Evolutionary conservation across 2,888 invertebrate species (phyloP), one percentile per base, ranked within the genome.

Genomic region (Incurvaria masculella): DNA sequence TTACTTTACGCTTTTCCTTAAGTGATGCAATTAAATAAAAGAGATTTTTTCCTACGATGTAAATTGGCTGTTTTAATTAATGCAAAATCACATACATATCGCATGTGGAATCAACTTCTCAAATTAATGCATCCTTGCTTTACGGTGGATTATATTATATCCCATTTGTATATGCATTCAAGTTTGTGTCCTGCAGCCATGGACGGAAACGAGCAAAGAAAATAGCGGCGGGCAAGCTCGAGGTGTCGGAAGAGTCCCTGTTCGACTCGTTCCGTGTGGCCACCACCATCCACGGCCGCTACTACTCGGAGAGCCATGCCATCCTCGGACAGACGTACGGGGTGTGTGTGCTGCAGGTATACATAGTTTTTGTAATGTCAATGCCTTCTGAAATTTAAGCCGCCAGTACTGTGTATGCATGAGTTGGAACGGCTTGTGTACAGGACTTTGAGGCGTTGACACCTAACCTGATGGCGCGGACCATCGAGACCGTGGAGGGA

Each of bases 401-500:
- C 21, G 16, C 42, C 21, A 42, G 20, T 16, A 23, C 4, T 49
- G 21, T 38, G 33, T 27, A 16, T 11, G 27, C 41, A 43, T 39
- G 2, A 18, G 40, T 39, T 47, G 21, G 20, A 38, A 20, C 11
- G 14, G 2, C 14, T 1, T 45, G n/a, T 21, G 52, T 56, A 11
- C 68, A 92, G 88, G 97, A 97, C 66, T 97, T 97, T 79, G 98
- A 99, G 80, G 97, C 97, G 0, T 67, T 99, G 1, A 98, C 97
- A 1, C 98, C 99, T 0, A 99, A 99, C 73, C 78, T 98, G 52
- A 80, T 99, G 63, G 98, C 98, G 0, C 82, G 98, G 47, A 97
- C 98, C 0, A 84, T 99, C 54, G 99, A 99, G 81, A 99, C 99
- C 0, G 95, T 99, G 1, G 96, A 97, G 76, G 99, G 98, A 19